Evolutionary conservation across 2,888 invertebrate species (phyloP).

Genomic region (Esperia sulphurella): DNA sequence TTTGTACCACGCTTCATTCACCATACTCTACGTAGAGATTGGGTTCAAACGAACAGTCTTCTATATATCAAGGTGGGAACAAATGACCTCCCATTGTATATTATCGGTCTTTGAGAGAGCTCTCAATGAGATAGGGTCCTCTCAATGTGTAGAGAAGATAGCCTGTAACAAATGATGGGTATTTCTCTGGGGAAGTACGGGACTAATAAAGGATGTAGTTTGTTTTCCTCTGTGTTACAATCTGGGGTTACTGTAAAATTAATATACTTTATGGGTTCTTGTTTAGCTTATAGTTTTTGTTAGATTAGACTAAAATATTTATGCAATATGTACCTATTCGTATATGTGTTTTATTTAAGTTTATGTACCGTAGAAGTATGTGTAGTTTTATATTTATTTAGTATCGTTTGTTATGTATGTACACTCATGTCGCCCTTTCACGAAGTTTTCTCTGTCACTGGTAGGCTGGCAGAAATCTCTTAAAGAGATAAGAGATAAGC

Average conservation of each 20-base stretch:
- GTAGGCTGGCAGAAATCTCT: no score
- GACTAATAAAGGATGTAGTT: neutral
- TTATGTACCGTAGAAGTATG: no score
- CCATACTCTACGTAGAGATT: no score
- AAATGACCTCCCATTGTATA: neutral
- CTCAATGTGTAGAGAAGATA: neutral
- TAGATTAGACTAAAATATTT: no score
- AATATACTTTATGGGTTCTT: neutral
- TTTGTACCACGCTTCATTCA: no score
- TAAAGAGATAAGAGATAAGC: no score
- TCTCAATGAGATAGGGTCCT: neutral
- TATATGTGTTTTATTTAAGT: no score
- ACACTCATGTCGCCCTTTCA: no score
- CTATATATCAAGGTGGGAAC: neutral
- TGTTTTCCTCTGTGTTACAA: neutral
- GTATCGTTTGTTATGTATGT: no score
- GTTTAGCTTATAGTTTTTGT: neutral
- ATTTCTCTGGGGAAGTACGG: slow-evolving; percentile 4
- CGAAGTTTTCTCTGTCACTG: no score
- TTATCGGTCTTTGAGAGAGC: neutral
- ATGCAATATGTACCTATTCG: no score
- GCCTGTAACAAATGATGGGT: neutral
- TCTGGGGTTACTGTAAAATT: neutral
- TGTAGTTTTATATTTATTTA: no score
- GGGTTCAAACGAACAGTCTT: neutral